Percentiles rank a stretch among this genome's conserved stretches.
Conservation (phyloP, 2,113 vertebrate species). For the Calcarius ornatus region DNA sequence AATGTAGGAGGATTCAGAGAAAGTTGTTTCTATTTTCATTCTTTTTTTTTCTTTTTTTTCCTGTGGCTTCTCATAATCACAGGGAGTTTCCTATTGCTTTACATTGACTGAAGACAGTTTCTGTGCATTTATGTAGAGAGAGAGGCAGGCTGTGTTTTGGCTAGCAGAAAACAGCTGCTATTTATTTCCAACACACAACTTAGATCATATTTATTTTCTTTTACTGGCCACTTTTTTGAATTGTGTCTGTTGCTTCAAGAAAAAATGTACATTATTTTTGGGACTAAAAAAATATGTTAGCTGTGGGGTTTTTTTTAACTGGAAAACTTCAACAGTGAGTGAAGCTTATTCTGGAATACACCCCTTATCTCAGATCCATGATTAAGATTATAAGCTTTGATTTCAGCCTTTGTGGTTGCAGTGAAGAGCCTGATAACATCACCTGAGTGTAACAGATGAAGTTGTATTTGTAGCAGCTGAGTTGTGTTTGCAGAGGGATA, state of each 20-base stretch:
- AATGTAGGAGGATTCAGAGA: neutral
- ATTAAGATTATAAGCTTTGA: neutral
- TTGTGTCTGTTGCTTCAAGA: neutral
- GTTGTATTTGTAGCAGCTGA: neutral
- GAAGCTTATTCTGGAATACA: neutral
- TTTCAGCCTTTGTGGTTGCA: neutral
- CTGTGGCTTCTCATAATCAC: neutral
- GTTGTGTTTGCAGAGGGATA: neutral
- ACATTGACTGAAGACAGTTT: neutral
- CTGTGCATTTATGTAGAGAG: neutral
- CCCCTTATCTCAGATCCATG: neutral
- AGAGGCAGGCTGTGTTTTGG: neutral
- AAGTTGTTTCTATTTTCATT: neutral
- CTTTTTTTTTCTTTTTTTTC: accelerated
- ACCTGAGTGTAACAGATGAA: neutral
- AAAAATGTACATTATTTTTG: neutral
- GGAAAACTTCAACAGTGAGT: neutral
- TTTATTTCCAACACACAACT: neutral
- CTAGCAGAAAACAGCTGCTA: neutral
- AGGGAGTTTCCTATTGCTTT: neutral
- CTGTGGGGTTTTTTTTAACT: neutral
- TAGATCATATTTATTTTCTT: neutral
- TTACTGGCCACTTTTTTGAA: neutral
- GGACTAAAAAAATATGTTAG: neutral
- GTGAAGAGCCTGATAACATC: neutral